Evolutionary conservation across 2,113 vertebrate species (phyloP).

Genomic region (Budorcas taxicolor): DNA sequence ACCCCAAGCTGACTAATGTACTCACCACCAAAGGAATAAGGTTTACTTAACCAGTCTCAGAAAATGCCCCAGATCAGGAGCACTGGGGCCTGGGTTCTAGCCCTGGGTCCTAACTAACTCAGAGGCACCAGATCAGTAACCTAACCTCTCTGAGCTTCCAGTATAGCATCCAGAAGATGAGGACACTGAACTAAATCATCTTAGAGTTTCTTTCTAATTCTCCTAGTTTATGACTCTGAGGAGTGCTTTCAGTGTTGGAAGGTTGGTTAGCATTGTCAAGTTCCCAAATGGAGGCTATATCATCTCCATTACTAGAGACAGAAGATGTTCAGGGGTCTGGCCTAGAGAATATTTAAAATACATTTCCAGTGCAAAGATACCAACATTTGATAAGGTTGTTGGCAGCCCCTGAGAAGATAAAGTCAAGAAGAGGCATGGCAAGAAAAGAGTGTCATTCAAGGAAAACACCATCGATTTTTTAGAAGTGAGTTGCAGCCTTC

Average conservation of each 20-base stretch:
- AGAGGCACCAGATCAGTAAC: neutral
- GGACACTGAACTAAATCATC: neutral
- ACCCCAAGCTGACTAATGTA: neutral
- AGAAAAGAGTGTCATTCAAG: neutral
- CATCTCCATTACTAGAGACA: neutral
- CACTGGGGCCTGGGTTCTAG: neutral
- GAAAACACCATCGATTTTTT: conserved; percentile 41
- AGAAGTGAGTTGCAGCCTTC: conserved; percentile 41
- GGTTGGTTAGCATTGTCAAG: neutral
- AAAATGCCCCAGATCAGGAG: neutral
- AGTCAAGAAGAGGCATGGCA: conserved; percentile 15
- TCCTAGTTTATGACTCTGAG: neutral
- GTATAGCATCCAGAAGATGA: neutral
- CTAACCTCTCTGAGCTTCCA: neutral
- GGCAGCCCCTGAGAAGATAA: neutral
- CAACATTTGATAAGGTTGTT: conserved; percentile 1
- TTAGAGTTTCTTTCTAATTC: neutral
- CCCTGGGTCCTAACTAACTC: neutral
- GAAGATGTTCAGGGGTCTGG: neutral
- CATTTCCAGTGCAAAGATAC: neutral
- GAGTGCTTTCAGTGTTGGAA: neutral
- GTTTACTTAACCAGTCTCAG: neutral
- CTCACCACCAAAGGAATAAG: neutral
- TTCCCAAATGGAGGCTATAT: neutral
- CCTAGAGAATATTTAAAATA: neutral